Evolutionary conservation across 1,140 invertebrate species (phyloP).

Genomic region (Ganaspis sp.): DNA sequence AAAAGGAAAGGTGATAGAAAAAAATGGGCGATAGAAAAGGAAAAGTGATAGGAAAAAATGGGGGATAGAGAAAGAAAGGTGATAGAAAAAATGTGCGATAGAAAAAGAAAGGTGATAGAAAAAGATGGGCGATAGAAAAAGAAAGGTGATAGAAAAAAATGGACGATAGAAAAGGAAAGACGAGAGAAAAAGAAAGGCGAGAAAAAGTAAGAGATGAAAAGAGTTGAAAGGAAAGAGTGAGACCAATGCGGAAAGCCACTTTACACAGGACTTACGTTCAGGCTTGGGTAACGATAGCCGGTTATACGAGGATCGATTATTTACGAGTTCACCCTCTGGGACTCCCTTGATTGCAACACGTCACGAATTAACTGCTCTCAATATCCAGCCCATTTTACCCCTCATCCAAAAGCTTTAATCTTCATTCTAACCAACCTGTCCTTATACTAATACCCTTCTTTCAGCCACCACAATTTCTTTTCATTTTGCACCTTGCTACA

Average conservation of each 20-base stretch:
- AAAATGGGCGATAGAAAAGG: no score
- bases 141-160: not conserved
- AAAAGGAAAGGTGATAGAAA: not conserved
- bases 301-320: conserved; percentile 61
- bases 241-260: not conserved
- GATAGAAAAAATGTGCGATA: not conserved
- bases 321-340: conserved; percentile 56
- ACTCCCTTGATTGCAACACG: conserved; percentile 65
- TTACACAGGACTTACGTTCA: conserved; percentile 6
- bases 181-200: not conserved
- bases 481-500: not conserved
- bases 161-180: not conserved
- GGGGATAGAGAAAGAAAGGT: not conserved
- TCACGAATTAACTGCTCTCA: conserved; percentile 63
- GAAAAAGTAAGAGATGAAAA: not conserved
- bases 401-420: conserved; percentile 36
- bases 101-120: not conserved
- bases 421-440: conserved; percentile 27
- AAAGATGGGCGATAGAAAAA: not conserved
- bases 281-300: conserved; percentile 47
- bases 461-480: not conserved
- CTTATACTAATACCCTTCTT: conserved; percentile 29
- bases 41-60: not conserved
- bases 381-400: conserved; percentile 27
- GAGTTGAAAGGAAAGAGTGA: not conserved